Conservation (phyloP, 2,888 invertebrate species). For the Amiota communis region DNA sequence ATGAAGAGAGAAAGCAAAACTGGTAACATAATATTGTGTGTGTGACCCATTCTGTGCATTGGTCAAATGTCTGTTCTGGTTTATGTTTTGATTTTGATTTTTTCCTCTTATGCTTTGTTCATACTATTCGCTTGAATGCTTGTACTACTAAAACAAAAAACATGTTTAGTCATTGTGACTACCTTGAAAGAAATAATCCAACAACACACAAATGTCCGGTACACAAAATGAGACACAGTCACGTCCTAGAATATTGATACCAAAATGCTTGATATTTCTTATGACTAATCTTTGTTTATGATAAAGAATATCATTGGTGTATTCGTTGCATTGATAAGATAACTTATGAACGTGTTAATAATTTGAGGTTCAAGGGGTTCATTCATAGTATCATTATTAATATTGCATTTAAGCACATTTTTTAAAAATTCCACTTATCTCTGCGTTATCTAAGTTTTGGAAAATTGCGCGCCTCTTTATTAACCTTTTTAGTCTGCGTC, state of each 20-base stretch:
- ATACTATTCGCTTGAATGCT: not conserved
- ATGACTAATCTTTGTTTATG: not conserved
- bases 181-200: too few relatives aligned
- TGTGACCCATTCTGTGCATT: conserved; percentile 26
- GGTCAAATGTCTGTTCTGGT: not conserved
- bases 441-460: too few relatives aligned
- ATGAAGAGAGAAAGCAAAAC: too few relatives aligned
- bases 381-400: not conserved
- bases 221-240: not conserved
- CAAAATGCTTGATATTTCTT: not conserved
- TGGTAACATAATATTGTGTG: too few relatives aligned
- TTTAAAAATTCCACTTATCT: too few relatives aligned
- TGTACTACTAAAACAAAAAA: too few relatives aligned
- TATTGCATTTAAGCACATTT: not conserved
- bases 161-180: too few relatives aligned
- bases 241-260: not conserved
- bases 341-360: not conserved
- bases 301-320: too few relatives aligned
- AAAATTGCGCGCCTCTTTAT: too few relatives aligned
- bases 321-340: conserved; percentile 1
- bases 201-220: too few relatives aligned
- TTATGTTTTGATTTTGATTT: not conserved
- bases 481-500: not conserved
- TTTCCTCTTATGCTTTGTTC: not conserved
- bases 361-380: not conserved